phyloP scores from a whole-genome alignment of 2,113 vertebrate genomes.

The Heterocephalus glaber region DNA sequence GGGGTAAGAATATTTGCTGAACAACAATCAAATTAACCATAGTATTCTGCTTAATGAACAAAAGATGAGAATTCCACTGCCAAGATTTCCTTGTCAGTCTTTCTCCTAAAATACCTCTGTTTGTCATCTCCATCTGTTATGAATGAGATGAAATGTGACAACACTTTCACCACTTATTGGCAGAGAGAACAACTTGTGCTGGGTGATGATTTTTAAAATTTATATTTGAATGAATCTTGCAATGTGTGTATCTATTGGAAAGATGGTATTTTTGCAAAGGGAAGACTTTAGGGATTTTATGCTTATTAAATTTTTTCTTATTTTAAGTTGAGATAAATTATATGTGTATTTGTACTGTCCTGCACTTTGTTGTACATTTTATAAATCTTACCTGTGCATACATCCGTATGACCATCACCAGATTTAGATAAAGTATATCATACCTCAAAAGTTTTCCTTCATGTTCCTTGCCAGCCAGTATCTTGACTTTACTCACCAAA shows the following conservation, averaged over 20 bases:
- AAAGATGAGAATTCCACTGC: slow-evolving; percentile 62
- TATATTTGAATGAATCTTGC: slow-evolving; percentile 69
- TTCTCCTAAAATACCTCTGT: slow-evolving; percentile 78
- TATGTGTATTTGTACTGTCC: neutral
- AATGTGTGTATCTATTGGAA: slow-evolving; percentile 48
- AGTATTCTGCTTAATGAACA: slow-evolving; percentile 63
- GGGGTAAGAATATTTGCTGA: slow-evolving; percentile 37
- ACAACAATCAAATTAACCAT: slow-evolving; percentile 11
- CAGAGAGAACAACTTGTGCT: slow-evolving; percentile 63
- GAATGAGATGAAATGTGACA: slow-evolving; percentile 76
- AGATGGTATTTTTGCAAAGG: slow-evolving; percentile 28
- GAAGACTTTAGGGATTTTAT: neutral
- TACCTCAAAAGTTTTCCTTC: neutral
- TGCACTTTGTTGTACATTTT: neutral
- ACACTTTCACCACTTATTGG: slow-evolving; percentile 72
- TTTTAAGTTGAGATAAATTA: slow-evolving; percentile 25
- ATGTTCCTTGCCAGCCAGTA: neutral
- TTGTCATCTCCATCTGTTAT: slow-evolving; percentile 81
- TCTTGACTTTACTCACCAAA: neutral
- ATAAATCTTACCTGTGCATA: neutral
- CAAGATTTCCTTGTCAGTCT: slow-evolving; percentile 75
- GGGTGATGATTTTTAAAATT: slow-evolving; percentile 49
- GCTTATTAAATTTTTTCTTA: neutral
- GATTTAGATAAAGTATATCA: neutral
- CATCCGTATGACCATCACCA: neutral